Evolutionary conservation across 2,888 invertebrate species (phyloP).

Genomic region (Synanthedon tipuliformis): DNA sequence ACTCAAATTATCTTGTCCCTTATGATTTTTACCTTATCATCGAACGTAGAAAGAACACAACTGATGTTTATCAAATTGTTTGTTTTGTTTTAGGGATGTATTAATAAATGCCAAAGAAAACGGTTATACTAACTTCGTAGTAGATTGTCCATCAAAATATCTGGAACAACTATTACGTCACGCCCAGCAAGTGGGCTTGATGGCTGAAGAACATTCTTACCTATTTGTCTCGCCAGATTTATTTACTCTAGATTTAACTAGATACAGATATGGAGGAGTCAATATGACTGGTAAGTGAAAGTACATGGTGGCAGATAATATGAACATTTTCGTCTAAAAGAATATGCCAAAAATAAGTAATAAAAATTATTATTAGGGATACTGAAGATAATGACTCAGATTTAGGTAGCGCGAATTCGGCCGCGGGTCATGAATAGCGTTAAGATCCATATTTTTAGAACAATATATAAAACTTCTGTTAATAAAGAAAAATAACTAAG

Average conservation of each 20-base stretch:
- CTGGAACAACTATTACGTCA: constrained; percentile 60
- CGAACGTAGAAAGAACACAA: neutral
- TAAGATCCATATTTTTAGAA: no score
- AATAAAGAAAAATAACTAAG: no score
- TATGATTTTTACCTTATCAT: no score
- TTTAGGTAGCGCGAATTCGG: no score
- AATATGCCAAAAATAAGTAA: no score
- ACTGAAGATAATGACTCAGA: no score
- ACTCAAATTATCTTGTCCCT: no score
- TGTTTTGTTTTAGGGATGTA: constrained; percentile 68
- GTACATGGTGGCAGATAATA: neutral
- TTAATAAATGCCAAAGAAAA: constrained; percentile 77
- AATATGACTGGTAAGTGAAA: constrained; percentile 78
- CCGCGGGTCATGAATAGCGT: no score
- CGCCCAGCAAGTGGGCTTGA: constrained; percentile 86
- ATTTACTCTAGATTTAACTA: constrained; percentile 80
- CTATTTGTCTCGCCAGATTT: constrained; percentile 84
- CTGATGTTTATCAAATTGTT: neutral
- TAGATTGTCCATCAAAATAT: constrained; percentile 77
- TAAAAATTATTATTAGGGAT: no score
- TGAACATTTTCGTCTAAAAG: no score
- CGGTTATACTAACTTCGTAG: constrained; percentile 77
- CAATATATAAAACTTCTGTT: no score
- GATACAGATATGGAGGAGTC: constrained; percentile 82
- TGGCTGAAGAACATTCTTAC: constrained; percentile 82